Evolutionary conservation across 2,797 vertebrate species (phyloP).

Genomic region (Anguilla marmorata): DNA sequence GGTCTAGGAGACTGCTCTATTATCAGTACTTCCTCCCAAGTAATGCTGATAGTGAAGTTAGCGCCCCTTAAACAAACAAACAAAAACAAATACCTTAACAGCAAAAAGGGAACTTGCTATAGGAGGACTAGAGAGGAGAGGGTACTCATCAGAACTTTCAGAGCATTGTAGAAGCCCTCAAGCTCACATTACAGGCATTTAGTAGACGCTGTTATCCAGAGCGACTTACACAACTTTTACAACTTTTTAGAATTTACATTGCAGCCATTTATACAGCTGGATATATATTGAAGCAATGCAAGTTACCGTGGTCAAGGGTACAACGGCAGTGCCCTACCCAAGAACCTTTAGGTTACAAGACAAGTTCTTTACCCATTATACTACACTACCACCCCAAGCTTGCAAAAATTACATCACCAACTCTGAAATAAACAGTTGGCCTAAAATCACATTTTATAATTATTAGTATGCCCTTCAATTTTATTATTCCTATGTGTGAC

Average conservation of each 20-base stretch:
- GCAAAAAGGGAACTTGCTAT: background rate
- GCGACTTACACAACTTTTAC: too few relatives aligned
- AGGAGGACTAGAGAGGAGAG: background rate
- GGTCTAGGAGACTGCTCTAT: background rate
- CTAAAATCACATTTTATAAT: background rate
- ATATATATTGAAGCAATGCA: too few relatives aligned
- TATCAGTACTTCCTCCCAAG: constrained; percentile 14
- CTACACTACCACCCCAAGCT: background rate
- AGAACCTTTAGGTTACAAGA: too few relatives aligned
- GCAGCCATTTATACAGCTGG: too few relatives aligned
- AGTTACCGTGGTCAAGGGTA: too few relatives aligned
- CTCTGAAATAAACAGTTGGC: background rate
- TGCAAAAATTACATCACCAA: background rate
- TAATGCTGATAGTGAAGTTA: background rate
- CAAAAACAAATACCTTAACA: background rate
- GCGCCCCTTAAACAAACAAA: background rate
- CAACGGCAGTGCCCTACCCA: too few relatives aligned
- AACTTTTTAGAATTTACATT: too few relatives aligned
- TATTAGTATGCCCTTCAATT: background rate
- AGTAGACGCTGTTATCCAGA: too few relatives aligned
- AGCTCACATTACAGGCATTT: too few relatives aligned
- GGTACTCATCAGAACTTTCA: background rate
- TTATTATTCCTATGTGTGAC: background rate
- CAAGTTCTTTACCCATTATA: too few relatives aligned
- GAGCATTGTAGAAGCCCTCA: background rate